These are phyloP conservation scores for Leptinotarsa haldemani DNA, from an alignment of 2,888 invertebrate species.

Conservation along the genomic window DNA sequence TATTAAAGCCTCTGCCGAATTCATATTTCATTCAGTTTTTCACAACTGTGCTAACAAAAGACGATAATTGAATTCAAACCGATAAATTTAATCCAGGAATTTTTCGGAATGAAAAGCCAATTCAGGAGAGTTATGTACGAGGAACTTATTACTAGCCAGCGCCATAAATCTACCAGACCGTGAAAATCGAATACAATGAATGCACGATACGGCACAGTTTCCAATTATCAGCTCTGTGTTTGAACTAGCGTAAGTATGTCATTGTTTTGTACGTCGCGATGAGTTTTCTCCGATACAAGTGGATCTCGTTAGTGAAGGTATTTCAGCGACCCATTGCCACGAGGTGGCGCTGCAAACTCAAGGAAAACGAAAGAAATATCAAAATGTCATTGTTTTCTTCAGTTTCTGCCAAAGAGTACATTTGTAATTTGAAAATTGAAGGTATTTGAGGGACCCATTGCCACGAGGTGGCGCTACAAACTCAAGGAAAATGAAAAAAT, in stretches of 20 bases:
- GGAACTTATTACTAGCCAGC: constrained; percentile 29
- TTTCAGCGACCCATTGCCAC: no score
- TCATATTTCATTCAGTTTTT: constrained; percentile 6
- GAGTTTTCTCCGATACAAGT: no score
- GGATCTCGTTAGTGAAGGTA: no score
- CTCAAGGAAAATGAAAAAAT: no score
- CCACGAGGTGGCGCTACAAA: no score
- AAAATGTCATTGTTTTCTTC: no score
- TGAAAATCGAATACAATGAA: constrained; percentile 37
- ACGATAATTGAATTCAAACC: constrained; percentile 7
- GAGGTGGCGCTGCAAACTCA: no score
- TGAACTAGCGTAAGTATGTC: constrained; percentile 5
- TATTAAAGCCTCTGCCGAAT: not conserved
- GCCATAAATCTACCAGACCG: constrained; percentile 34
- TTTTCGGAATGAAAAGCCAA: constrained; percentile 22
- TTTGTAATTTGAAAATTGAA: no score
- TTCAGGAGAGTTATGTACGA: constrained; percentile 10
- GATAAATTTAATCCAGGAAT: not conserved
- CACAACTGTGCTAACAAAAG: not conserved
- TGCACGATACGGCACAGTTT: constrained; percentile 3
- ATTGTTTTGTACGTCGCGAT: not conserved
- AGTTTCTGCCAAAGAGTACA: no score
- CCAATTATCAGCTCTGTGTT: constrained; percentile 9
- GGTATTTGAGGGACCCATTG: no score
- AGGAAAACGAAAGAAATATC: no score